Base-by-base conservation (phyloP, 1,140 invertebrate genomes). In the Drosophila lini region DNA sequence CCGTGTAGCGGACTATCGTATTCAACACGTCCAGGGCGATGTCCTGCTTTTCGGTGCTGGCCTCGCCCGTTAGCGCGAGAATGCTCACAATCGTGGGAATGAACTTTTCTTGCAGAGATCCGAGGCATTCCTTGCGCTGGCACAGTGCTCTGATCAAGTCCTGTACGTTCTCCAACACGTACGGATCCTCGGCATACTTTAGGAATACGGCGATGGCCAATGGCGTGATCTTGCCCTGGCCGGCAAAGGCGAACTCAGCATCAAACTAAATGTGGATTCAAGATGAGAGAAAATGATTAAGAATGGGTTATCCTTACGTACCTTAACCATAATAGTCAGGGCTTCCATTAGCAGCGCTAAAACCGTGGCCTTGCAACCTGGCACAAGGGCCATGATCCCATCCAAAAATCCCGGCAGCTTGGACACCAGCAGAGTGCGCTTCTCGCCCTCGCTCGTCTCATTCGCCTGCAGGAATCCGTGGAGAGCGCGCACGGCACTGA, bases 171-270 rank as follows among this genome's bases (percentile, higher is more conserved):
- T 93, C 93, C 1, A 95, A 92, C 31, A 97, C 93, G 41, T 94
- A 93, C 11, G 95, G 96, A 92, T 97, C 96, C 93, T 93, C 92
- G 71, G 94, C 92, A 73, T 93, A 95, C 90, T 96, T 96, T 0
- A 97, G 92, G 84, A 97, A 96, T 1, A 95, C 94, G 16, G 95
- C 95, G 68, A 97, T 95, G 7, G 95, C 94, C 38, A 97, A 81
- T 2, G 96, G 95, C 47, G 94, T 94, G 6, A 97, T 93, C 92
- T 96, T 96, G 16, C 88, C 93, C 81, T 96, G 95, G 19, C 94
- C 92, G 13, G 94, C 93, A 28, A 94, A 94, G 5, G 96, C 96
- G 81, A 96, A 96, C 34, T 93, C 92, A 47, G 94, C 93, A 92
- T 97, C 96, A 53, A 97, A 92, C 94, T 95, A 38, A 80, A 91